Conservation (phyloP, 2,797 vertebrate genomes). For the Silurus aristotelis region DNA sequence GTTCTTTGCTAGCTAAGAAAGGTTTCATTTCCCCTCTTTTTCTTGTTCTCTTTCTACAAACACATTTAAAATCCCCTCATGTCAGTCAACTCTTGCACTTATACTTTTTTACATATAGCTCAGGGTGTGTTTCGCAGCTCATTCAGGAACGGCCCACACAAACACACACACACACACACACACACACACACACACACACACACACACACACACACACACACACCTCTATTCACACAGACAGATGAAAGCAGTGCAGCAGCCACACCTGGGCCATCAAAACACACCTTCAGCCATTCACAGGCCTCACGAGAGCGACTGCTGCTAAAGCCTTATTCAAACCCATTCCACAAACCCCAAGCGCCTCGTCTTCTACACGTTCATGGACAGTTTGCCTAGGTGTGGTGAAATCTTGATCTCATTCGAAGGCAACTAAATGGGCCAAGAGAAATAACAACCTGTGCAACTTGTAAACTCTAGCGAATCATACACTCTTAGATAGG, state of each 20-base stretch:
- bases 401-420: not conserved
- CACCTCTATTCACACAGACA: slow-evolving; percentile 52
- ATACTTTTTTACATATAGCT: not conserved
- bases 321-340: not conserved
- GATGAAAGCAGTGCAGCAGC: slow-evolving; percentile 25
- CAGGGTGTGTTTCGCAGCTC: slow-evolving; percentile 29
- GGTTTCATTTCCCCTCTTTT: not conserved
- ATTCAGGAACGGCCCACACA: slow-evolving; percentile 11
- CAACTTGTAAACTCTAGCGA: not conserved
- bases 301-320: slow-evolving; percentile 5
- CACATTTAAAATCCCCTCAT: not conserved
- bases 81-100: not conserved
- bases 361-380: not conserved
- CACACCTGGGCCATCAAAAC: slow-evolving; percentile 30
- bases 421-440: not conserved
- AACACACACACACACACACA: no score
- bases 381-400: slow-evolving; percentile 24
- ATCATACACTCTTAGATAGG: not conserved
- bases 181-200: no score
- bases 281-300: slow-evolving; percentile 25
- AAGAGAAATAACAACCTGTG: not conserved
- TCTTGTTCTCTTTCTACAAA: not conserved
- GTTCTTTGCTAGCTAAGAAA: not conserved
- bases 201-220: not conserved
- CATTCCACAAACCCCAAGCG: not conserved